These are phyloP conservation scores for Cantharis rufa DNA, from an alignment of 2,888 invertebrate species.

Conservation along the genomic window DNA sequence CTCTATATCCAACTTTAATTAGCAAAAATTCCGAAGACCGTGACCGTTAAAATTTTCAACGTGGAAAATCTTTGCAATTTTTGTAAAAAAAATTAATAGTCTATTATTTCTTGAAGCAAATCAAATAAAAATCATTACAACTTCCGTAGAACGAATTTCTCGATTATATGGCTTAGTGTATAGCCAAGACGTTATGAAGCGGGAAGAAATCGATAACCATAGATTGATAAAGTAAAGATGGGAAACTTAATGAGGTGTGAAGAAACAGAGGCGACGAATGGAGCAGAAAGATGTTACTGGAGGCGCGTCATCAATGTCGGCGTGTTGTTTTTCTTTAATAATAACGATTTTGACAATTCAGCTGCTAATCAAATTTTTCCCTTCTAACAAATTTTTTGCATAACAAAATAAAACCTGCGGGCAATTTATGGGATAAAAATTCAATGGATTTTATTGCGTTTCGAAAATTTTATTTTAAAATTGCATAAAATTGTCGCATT, in stretches of 20 bases:
- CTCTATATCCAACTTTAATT: too few species aligned
- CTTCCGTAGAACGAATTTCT: conserved; percentile 24
- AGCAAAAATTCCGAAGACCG: too few species aligned
- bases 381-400: not conserved
- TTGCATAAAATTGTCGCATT: not conserved
- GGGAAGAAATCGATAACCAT: conserved; percentile 50
- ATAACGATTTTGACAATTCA: conserved; percentile 20
- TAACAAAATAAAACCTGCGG: not conserved
- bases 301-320: conserved; percentile 21
- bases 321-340: conserved; percentile 27
- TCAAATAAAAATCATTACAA: conserved; percentile 43
- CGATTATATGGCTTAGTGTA: conserved; percentile 45
- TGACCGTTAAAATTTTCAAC: too few species aligned
- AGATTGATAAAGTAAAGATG: conserved; percentile 54
- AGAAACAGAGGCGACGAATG: conserved; percentile 52
- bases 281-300: conserved; percentile 44
- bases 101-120: conserved; percentile 39
- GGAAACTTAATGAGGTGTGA: conserved; percentile 54
- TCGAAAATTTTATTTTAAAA: not conserved
- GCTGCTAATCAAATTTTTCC: conserved; percentile 6
- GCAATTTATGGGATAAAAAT: not conserved
- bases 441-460: not conserved
- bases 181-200: conserved; percentile 46
- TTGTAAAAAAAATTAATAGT: conserved; percentile 38
- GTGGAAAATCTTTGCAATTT: not conserved